Conservation (phyloP, 2,888 invertebrate genomes). For the Luperina nickerlii region DNA sequence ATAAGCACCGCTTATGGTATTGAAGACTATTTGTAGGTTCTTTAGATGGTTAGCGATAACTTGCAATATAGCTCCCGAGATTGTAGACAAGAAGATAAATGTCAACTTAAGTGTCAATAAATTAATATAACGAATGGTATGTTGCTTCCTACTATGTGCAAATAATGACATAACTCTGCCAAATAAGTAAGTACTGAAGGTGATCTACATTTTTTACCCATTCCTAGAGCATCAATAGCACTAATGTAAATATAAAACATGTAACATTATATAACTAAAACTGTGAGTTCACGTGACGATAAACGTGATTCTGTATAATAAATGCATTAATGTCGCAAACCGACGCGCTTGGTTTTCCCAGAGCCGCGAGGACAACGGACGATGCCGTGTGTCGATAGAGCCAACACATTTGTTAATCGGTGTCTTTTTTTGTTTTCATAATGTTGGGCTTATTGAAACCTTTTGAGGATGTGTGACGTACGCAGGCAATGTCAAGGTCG, state of each 20-base stretch:
- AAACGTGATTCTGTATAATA: slow-evolving; percentile 63
- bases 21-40: not conserved
- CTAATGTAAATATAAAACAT: slow-evolving; percentile 21
- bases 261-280: slow-evolving; percentile 34
- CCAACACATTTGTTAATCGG: slow-evolving; percentile 36
- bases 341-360: slow-evolving; percentile 67
- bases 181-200: slow-evolving; percentile 21
- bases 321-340: slow-evolving; percentile 58
- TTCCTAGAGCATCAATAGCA: slow-evolving; percentile 10
- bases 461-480: slow-evolving; percentile 31
- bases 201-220: slow-evolving; percentile 31
- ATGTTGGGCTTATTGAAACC: slow-evolving; percentile 34
- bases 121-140: slow-evolving; percentile 5
- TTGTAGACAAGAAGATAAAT: slow-evolving; percentile 6
- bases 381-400: slow-evolving; percentile 40
- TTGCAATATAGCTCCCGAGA: slow-evolving; percentile 8
- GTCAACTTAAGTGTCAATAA: slow-evolving; percentile 25
- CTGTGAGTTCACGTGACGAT: slow-evolving; percentile 43
- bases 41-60: not conserved
- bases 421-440: slow-evolving; percentile 1
- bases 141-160: slow-evolving; percentile 19
- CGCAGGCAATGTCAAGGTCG: slow-evolving; percentile 53
- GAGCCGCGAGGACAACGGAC: slow-evolving; percentile 61
- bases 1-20: not conserved
- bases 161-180: not conserved